These are phyloP conservation scores for Drosophila sp. DNA, from an alignment of 1,140 invertebrate species.

Conservation along the genomic window DNA sequence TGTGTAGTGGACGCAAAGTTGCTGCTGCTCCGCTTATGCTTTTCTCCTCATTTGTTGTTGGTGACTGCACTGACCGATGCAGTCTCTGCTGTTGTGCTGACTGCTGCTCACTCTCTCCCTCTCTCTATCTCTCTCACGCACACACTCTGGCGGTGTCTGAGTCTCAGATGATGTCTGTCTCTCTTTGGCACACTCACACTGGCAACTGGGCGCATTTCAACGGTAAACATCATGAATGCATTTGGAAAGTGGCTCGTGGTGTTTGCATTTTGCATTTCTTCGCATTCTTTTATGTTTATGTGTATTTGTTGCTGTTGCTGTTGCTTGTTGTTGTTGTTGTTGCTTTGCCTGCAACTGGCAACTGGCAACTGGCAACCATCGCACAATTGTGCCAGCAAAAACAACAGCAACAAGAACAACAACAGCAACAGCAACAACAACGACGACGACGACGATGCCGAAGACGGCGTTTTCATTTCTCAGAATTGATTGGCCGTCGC, in stretches of 20 bases:
- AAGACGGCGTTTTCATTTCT: conserved; percentile 81
- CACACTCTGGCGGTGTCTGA: too few relatives aligned
- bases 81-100: conserved; percentile 14
- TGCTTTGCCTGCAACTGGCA: conserved; percentile 43
- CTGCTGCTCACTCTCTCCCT: not conserved
- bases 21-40: conserved; percentile 44
- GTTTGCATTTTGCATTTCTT: conserved; percentile 83
- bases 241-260: conserved; percentile 81
- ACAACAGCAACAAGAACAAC: too few relatives aligned
- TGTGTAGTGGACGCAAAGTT: conserved; percentile 45
- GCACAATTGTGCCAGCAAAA: conserved; percentile 74
- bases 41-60: conserved; percentile 63
- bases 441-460: conserved; percentile 57
- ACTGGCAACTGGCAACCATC: conserved; percentile 45
- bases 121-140: conserved; percentile 3
- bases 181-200: conserved; percentile 41
- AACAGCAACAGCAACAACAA: too few relatives aligned
- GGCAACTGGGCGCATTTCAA: conserved; percentile 79
- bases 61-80: conserved; percentile 17
- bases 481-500: conserved; percentile 80
- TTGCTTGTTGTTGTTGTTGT: conserved; percentile 39
- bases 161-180: conserved; percentile 36
- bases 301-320: conserved; percentile 44
- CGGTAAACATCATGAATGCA: conserved; percentile 82
- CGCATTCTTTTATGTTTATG: conserved; percentile 78